Percentiles rank a stretch among this genome's conserved stretches.
Evolutionary conservation across 1,140 invertebrate genomes (phyloP).

Genomic region (Penaeus chinensis): DNA sequence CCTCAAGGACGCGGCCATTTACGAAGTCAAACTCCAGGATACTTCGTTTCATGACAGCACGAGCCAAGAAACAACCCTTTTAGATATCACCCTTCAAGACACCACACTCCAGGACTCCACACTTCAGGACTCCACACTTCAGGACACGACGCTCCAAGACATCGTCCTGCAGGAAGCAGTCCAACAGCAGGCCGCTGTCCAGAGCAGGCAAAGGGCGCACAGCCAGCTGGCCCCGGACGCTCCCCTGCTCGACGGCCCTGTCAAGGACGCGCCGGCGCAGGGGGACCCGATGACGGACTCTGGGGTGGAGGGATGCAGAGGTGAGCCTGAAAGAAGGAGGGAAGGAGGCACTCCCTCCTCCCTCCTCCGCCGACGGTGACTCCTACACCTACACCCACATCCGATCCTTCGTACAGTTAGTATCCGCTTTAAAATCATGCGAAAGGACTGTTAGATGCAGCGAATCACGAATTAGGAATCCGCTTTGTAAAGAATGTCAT

Average conservation of each 20-base stretch:
- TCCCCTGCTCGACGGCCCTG: slow-evolving; percentile 13
- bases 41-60: slow-evolving; percentile 11
- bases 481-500: too few relatives aligned
- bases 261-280: background rate
- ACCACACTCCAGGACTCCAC: slow-evolving; percentile 7
- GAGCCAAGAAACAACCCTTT: background rate
- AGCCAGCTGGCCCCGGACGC: background rate
- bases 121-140: background rate
- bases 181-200: background rate
- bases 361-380: background rate
- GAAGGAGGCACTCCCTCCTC: background rate
- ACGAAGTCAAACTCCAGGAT: background rate
- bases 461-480: too few relatives aligned
- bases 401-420: background rate
- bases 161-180: background rate
- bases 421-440: background rate
- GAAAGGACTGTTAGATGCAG: too few relatives aligned
- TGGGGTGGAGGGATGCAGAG: slow-evolving; percentile 30
- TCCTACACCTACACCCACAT: slow-evolving; percentile 11
- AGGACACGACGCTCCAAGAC: slow-evolving; percentile 13
- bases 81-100: background rate
- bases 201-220: too few relatives aligned
- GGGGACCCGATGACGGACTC: slow-evolving; percentile 30
- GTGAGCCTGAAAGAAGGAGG: slow-evolving; percentile 14
- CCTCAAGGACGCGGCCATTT: too few relatives aligned